phyloP scores from a whole-genome alignment of 2,888 invertebrate species.

The Galeruca laticollis region DNA sequence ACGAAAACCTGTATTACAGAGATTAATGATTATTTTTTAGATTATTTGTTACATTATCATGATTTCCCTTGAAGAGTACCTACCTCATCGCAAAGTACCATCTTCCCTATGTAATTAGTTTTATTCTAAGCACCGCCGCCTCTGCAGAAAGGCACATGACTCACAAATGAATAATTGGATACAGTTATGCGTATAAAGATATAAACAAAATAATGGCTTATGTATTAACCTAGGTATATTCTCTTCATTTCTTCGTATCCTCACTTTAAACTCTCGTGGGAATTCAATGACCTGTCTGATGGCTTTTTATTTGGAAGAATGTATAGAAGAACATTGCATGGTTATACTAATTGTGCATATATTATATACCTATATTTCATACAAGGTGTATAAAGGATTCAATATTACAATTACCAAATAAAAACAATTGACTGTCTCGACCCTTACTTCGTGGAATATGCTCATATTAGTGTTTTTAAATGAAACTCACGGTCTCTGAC shows the following conservation, averaged over 20 bases:
- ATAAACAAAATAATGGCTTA: slow-evolving; percentile 46
- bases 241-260: slow-evolving; percentile 39
- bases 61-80: too few species aligned
- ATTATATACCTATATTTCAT: slow-evolving; percentile 26
- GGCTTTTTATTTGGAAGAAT: slow-evolving; percentile 44
- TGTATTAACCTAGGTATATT: slow-evolving; percentile 42
- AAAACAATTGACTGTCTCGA: too few species aligned
- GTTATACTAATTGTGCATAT: slow-evolving; percentile 43
- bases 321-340: slow-evolving; percentile 39
- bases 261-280: slow-evolving; percentile 49
- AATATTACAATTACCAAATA: not conserved
- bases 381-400: not conserved
- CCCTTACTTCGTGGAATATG: too few species aligned
- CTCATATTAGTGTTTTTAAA: too few species aligned
- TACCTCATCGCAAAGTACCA: not conserved
- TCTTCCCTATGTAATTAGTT: not conserved
- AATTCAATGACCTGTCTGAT: slow-evolving; percentile 49
- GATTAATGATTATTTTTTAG: too few species aligned
- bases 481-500: too few species aligned
- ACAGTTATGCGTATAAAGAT: slow-evolving; percentile 46
- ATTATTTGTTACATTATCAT: too few species aligned
- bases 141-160: slow-evolving; percentile 41
- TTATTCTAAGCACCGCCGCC: slow-evolving; percentile 22
- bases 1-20: too few species aligned
- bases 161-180: slow-evolving; percentile 47